Evolutionary conservation across 2,113 vertebrate genomes (phyloP), one percentile per base, ranked within the genome.

Genomic region (Prionailurus bengalensis): DNA sequence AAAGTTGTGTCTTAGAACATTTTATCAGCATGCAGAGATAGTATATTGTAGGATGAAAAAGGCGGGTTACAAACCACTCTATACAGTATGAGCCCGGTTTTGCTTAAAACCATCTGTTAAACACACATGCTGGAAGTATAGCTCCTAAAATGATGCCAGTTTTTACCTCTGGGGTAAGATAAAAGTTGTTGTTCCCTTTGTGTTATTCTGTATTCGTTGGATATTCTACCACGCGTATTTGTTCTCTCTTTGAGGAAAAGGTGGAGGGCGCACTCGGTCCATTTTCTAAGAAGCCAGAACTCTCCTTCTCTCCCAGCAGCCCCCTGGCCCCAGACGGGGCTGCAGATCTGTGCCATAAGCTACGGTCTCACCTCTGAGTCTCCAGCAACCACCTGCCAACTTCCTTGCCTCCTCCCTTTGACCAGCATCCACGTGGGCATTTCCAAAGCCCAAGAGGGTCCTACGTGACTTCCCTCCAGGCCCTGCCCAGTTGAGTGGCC

Each of bases 191-290:
- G n/a, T 68, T 70, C 25, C 8, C 27, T 86, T 45, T 91, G 79
- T 73, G 51, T 29, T 82, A 65, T 70, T 86, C 87, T 70, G 9
- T 48, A 1, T 82, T 39, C 25, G 5, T n/a, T 31, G 29, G 55
- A 11, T 48, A 15, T 23, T 68, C 53, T n/a, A 29, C 23, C 23
- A 17, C 7, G 19, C 29, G 2, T 16, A 1, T 31, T 48, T 65
- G 8, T 55, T 48, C 27, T 39, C 31, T 76, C 51, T 21, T 29
- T 33, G 29, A 25, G 15, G 39, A 48, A 36, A 45, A n/a, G 42
- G 4, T 21, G 4, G 36, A 0, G 16, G 31, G 87, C 55, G 21
- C 0, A 0, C 53, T 33, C 4, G 0, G n/a, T 10, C 45, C 25
- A 7, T n/a, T 92, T 92, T 68, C 82, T 19, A 45, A 91, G 63